Base-by-base conservation (phyloP, 2,888 invertebrate genomes). In the Idaea aversata region DNA sequence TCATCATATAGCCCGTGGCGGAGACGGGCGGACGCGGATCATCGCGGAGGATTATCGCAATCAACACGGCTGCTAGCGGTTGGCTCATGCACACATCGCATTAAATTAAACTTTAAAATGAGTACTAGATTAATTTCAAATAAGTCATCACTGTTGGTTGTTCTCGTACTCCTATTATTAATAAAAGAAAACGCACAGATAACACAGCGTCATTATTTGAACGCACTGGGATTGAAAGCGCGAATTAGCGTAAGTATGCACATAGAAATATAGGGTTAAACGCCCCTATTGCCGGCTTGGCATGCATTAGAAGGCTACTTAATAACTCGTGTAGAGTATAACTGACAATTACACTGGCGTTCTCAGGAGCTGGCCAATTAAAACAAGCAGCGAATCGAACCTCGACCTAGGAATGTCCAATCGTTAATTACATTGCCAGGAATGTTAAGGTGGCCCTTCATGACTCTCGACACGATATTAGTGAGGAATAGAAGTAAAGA, bases 1-100 rank as follows among this genome's bases (percentile, higher is more conserved):
- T 87, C 86, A 86, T 89, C 88, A 88, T 88, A 81, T 77, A 69
- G 85, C 88, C 85, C 68, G 80, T 71, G 79, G 84, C 82, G 73
- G 61, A 57, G 47, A 61, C 65, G 60, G 71, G 61, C 59, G 34
- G 59, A 59, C 58, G 58, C 15, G 15, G 58, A 16, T 16, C 16
- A 15, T 16, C 16, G 15, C 15, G 65, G 63, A 63, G 63, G 57
- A 73, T 61, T 69, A 70, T 67, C 74, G 68, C 66, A 66, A 64
- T 47, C 61, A 66, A 25, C 59, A 25, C 59, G 34, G 5, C 25
- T 25, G 25, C 25, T 25, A 25, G 25, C 25, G 25, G 25, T 3
- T 25, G 25, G 25, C 47, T 47, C 10, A 47, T 47, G 10, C 47
- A 13, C 47, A 47, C 13, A 13, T 7, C 47, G 6, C 47, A 25